Evolutionary conservation across 2,888 invertebrate genomes (phyloP).

Genomic region (Drosophila maculinotata): DNA sequence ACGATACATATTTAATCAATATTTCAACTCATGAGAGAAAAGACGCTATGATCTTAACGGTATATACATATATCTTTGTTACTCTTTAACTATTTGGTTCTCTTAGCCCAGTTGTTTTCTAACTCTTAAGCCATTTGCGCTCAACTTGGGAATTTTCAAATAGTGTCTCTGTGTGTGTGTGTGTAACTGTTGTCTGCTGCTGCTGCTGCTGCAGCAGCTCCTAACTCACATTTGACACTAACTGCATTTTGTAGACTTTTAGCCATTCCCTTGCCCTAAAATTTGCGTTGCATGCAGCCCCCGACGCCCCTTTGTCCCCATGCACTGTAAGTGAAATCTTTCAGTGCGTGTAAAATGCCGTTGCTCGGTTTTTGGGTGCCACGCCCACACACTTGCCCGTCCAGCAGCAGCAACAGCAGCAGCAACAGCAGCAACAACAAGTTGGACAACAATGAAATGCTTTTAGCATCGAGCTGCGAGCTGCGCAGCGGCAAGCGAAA

Average conservation of each 20-base stretch:
- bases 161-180: constrained; percentile 4
- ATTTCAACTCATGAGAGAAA: no score
- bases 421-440: constrained; percentile 42
- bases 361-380: constrained; percentile 67
- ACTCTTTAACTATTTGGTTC: no score
- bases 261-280: constrained; percentile 9
- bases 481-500: constrained; percentile 64
- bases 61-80: background rate
- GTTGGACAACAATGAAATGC: constrained; percentile 80
- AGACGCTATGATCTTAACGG: background rate
- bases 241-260: constrained; percentile 69
- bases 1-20: no score
- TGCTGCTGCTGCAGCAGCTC: constrained; percentile 36
- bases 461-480: constrained; percentile 68
- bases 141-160: constrained; percentile 37
- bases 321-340: constrained; percentile 69
- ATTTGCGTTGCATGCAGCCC: constrained; percentile 11
- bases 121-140: constrained; percentile 39
- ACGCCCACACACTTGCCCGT: constrained; percentile 54
- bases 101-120: constrained; percentile 6
- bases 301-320: background rate
- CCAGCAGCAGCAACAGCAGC: constrained; percentile 35
- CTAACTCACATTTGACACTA: constrained; percentile 65
- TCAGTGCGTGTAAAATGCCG: constrained; percentile 76
- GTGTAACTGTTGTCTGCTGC: constrained; percentile 12